These are phyloP conservation scores for Lamprotornis superbus DNA, from an alignment of 2,113 vertebrate genomes.

Conservation along the genomic window DNA sequence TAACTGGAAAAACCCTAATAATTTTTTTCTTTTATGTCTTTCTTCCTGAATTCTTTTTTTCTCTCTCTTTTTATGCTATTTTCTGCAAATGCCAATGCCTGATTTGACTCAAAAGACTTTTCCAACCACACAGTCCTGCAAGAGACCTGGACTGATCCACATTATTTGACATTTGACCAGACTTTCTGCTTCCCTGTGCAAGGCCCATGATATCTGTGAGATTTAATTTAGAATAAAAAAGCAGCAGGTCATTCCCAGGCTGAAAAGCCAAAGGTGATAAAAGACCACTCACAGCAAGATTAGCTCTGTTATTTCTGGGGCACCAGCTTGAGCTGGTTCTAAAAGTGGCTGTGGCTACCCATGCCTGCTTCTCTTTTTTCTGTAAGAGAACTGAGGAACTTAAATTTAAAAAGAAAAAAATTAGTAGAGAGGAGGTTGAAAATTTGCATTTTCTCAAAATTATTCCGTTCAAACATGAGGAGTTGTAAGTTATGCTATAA, in stretches of 20 bases:
- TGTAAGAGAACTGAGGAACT: background rate
- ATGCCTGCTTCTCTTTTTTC: background rate
- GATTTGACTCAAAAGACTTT: background rate
- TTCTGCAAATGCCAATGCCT: background rate
- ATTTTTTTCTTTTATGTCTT: background rate
- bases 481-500: background rate
- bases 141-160: rapidly evolving
- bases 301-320: background rate
- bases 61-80: background rate
- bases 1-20: background rate
- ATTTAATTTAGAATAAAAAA: background rate
- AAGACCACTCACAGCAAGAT: background rate
- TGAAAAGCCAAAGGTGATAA: background rate
- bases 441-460: background rate
- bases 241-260: background rate
- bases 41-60: background rate
- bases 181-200: background rate
- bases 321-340: background rate
- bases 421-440: background rate
- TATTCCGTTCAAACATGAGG: background rate
- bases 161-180: background rate
- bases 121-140: background rate
- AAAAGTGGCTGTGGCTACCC: background rate
- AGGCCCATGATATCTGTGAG: background rate
- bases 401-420: background rate